Base-by-base conservation (phyloP, 2,888 invertebrate genomes). In the Melolontha melolontha region DNA sequence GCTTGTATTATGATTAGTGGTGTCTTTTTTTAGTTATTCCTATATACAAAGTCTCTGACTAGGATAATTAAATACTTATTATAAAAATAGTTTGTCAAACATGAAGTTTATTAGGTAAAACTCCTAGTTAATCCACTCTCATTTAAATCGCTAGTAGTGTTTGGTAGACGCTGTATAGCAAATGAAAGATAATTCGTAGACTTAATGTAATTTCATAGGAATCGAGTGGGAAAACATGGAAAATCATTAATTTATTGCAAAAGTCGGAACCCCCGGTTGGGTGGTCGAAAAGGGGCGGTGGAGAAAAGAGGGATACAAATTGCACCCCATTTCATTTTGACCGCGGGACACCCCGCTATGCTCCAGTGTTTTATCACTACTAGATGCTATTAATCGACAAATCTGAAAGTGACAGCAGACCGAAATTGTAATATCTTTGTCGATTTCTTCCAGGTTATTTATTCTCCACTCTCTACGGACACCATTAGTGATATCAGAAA, bases 381-480 rank as follows among this genome's bases (percentile, higher is more conserved):
- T 70, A 71, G 70, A 70, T 72, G 69, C 72, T 72, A 71, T 74
- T 74, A 74, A 74, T 74, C 72, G 72, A 70, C 47, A 67, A 67
- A 69, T 69, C 72, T 74, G 74, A 62, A 63, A 64, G 66, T 74
- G 74, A 74, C 74, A 72, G 73, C 69, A 42, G 66, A 55, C 70
- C 65, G 64, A 67, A 74, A 73, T 74, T 72, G 69, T 73, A 72
- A 74, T 74, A 72, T 74, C 69, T 69, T 50, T 59, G 52, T 49
- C 67, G 67, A 67, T 67, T 67, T 67, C 72, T 71, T 72, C 71
- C 70, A 54, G 54, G 69, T 69, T 71, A 71, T 71, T 72, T 71
- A 72, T 67, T 69, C 50, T 64, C 69, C 67, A 63, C 70, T 66
- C 67, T 68, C 67, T 65, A 66, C 68, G 66, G 70, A 69, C 68